These are phyloP conservation scores for Otolemur crassicaudatus DNA, from an alignment of 2,797 vertebrate species.

Conservation along the genomic window DNA sequence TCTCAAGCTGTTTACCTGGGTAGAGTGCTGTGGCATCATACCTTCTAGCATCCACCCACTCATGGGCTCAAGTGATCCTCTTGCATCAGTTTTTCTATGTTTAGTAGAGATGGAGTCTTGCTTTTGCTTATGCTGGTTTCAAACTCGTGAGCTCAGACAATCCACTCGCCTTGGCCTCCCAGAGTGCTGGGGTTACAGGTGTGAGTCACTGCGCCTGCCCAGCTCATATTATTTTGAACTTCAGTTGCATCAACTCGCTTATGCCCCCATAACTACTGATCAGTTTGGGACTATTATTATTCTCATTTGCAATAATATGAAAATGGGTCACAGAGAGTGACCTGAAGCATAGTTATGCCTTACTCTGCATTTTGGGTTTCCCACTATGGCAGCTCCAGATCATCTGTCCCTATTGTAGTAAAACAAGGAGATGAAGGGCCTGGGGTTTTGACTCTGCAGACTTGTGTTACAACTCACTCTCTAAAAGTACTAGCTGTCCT, in stretches of 20 bases:
- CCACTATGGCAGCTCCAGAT: background rate
- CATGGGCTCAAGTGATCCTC: no score
- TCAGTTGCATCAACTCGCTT: background rate
- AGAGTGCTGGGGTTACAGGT: no score
- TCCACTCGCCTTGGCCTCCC: no score
- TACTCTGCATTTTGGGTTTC: background rate
- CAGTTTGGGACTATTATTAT: background rate
- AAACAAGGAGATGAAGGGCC: background rate
- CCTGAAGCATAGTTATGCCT: background rate
- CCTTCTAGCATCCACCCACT: no score
- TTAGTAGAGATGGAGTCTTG: no score
- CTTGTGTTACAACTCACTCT: background rate
- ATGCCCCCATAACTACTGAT: background rate
- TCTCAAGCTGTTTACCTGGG: no score
- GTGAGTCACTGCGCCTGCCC: no score
- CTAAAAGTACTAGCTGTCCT: background rate
- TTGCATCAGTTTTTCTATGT: no score
- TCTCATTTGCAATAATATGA: background rate
- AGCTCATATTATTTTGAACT: background rate
- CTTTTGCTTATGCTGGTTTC: no score
- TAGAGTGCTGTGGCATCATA: no score
- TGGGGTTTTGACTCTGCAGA: background rate
- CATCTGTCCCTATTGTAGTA: background rate
- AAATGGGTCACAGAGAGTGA: no score
- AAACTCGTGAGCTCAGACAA: no score